Conservation (phyloP, 2,888 invertebrate species). For the Cylloceria caligata region DNA sequence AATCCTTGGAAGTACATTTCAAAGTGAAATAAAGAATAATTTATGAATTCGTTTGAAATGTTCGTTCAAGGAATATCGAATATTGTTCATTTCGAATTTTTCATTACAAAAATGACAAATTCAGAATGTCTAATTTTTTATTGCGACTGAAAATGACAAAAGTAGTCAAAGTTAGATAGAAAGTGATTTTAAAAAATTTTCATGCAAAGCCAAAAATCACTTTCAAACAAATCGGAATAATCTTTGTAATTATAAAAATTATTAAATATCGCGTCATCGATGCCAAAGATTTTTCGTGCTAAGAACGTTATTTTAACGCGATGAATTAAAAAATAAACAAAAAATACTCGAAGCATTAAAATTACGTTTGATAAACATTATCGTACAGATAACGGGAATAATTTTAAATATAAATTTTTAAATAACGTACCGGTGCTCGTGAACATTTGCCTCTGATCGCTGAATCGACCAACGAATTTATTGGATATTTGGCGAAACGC, state of each 20-base stretch:
- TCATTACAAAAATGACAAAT: not conserved
- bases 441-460: conserved; percentile 34
- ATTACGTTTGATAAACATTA: not conserved
- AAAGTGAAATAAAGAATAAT: not conserved
- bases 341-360: not conserved
- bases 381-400: not conserved
- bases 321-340: not conserved
- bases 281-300: not conserved
- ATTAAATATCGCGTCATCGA: not conserved
- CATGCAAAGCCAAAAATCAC: not conserved
- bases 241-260: not conserved
- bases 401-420: not conserved
- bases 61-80: not conserved
- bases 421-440: conserved; percentile 39
- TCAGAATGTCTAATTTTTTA: not conserved
- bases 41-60: not conserved
- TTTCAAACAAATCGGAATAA: not conserved
- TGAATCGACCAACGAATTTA: conserved; percentile 60
- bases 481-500: conserved; percentile 60
- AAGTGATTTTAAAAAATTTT: not conserved
- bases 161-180: not conserved
- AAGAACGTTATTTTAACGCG: not conserved
- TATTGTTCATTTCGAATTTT: not conserved
- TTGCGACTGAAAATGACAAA: not conserved
- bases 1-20: not conserved